These are phyloP conservation scores for Hylaeus volcanicus DNA, from an alignment of 1,140 invertebrate genomes.

Conservation along the genomic window DNA sequence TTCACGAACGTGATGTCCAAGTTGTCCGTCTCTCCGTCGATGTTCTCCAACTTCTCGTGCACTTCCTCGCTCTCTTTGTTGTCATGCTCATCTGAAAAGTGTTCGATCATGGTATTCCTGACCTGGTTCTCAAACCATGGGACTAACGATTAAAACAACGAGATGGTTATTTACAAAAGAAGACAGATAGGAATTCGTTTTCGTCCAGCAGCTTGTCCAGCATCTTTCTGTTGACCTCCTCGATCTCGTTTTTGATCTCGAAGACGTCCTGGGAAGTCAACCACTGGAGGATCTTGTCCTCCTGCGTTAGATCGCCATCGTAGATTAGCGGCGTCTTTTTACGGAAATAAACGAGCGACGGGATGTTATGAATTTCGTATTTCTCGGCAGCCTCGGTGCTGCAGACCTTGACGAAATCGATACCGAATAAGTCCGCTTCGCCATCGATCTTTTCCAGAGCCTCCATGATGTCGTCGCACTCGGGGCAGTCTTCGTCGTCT, in stretches of 20 bases:
- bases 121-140: background rate
- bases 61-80: slow-evolving; percentile 89
- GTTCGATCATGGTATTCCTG: background rate
- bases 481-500: slow-evolving; percentile 95
- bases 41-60: slow-evolving; percentile 92
- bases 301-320: slow-evolving; percentile 94
- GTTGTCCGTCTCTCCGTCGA: slow-evolving; percentile 96
- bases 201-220: slow-evolving; percentile 95
- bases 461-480: slow-evolving; percentile 93
- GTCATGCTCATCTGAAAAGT: slow-evolving; percentile 87
- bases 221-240: slow-evolving; percentile 97
- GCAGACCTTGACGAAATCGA: slow-evolving; percentile 97
- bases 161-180: slow-evolving; percentile 90
- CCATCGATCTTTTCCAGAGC: slow-evolving; percentile 95
- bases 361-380: slow-evolving; percentile 90
- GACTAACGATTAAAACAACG: no score
- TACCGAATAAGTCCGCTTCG: slow-evolving; percentile 94
- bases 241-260: slow-evolving; percentile 97
- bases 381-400: slow-evolving; percentile 90
- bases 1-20: slow-evolving; percentile 97
- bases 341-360: slow-evolving; percentile 93
- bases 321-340: slow-evolving; percentile 93
- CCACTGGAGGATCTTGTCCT: slow-evolving; percentile 93
- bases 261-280: slow-evolving; percentile 96
- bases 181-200: slow-evolving; percentile 96